Evolutionary conservation across 1,140 invertebrate species (phyloP).

Genomic region (Drosophila pruinosa): DNA sequence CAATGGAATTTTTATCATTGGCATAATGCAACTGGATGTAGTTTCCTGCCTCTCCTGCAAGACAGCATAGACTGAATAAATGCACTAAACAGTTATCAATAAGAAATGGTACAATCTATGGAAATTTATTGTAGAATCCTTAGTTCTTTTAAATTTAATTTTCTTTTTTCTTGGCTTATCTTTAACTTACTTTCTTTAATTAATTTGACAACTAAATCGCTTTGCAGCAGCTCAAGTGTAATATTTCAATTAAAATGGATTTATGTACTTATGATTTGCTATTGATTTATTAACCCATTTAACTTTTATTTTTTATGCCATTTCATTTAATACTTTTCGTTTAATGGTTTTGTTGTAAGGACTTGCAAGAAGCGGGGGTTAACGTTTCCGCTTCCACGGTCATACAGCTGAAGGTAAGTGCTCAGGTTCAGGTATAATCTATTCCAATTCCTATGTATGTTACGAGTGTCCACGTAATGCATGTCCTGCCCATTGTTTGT

Average conservation of each 20-base stretch:
- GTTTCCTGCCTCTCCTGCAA: slow-evolving; percentile 14
- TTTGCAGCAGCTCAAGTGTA: slow-evolving; percentile 59
- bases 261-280: neutral
- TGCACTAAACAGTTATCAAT: neutral
- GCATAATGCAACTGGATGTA: slow-evolving; percentile 13
- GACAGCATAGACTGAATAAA: neutral
- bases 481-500: slow-evolving; percentile 23
- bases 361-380: slow-evolving; percentile 93
- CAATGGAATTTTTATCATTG: slow-evolving; percentile 34
- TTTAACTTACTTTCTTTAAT: slow-evolving; percentile 9
- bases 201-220: slow-evolving; percentile 22
- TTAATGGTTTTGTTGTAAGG: slow-evolving; percentile 85
- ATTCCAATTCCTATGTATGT: slow-evolving; percentile 5
- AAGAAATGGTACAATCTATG: neutral
- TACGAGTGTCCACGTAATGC: slow-evolving; percentile 1
- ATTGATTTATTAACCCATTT: slow-evolving; percentile 51
- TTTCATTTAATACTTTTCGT: slow-evolving; percentile 44
- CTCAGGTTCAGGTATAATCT: slow-evolving; percentile 5
- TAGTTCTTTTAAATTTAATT: neutral
- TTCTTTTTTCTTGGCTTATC: slow-evolving; percentile 11
- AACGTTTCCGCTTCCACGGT: slow-evolving; percentile 94
- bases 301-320: slow-evolving; percentile 38
- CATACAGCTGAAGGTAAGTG: slow-evolving; percentile 95
- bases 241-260: slow-evolving; percentile 16
- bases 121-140: neutral